A percentile compares a stretch with the other conserved stretches of the same genome.
Evolutionary conservation across 2,113 vertebrate genomes (phyloP).

Genomic region (Ifrita kowaldi): DNA sequence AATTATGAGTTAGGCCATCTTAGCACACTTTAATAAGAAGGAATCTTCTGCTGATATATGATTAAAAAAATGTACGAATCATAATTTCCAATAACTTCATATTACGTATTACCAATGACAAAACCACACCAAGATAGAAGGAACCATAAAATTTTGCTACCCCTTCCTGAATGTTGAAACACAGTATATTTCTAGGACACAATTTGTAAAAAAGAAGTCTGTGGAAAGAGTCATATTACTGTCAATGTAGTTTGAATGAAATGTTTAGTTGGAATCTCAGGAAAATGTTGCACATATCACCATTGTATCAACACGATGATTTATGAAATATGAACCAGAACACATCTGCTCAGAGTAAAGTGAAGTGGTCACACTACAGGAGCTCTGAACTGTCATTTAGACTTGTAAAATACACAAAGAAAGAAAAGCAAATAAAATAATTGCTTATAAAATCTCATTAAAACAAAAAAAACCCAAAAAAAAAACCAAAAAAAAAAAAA

Average conservation of each 20-base stretch:
- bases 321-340: constrained; percentile 70
- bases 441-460: neutral
- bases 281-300: constrained; percentile 61
- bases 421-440: neutral
- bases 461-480: neutral
- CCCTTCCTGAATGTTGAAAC: constrained; percentile 33
- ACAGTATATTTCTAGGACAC: constrained; percentile 40
- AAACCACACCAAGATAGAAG: neutral
- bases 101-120: neutral
- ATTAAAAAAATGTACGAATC: neutral
- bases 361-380: constrained; percentile 22
- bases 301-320: constrained; percentile 58
- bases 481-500: neutral
- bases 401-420: constrained; percentile 46
- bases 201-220: constrained; percentile 22
- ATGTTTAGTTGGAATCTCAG: constrained; percentile 53
- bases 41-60: neutral
- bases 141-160: constrained; percentile 20
- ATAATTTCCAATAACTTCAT: neutral
- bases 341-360: constrained; percentile 35
- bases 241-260: neutral
- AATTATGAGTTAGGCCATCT: neutral
- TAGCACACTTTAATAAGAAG: neutral
- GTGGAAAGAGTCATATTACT: neutral
- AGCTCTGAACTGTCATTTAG: constrained; percentile 49